These are phyloP conservation scores for Phalacrocorax brasilianus DNA, from an alignment of 2,113 vertebrate genomes.

Conservation along the genomic window DNA sequence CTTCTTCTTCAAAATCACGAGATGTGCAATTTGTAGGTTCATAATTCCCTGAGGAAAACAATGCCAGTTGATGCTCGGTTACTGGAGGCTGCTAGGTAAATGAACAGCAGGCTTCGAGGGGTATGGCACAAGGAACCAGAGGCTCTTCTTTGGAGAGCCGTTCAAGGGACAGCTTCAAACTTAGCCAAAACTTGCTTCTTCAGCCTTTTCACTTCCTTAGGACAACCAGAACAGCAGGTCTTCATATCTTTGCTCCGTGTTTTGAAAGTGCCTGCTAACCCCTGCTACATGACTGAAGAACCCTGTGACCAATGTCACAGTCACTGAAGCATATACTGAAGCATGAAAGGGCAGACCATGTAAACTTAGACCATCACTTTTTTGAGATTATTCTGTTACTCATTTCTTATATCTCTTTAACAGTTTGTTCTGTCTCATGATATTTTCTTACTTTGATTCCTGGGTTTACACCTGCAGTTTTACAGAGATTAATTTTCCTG, in stretches of 20 bases:
- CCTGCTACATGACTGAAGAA: background rate
- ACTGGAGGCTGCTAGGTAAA: background rate
- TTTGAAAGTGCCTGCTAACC: background rate
- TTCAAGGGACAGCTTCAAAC: background rate
- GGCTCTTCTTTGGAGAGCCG: background rate
- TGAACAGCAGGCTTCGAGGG: background rate
- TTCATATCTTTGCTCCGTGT: background rate
- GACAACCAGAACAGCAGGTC: background rate
- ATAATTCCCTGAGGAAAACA: background rate
- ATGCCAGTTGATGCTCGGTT: background rate
- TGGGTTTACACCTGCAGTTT: background rate
- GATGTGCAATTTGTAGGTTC: background rate
- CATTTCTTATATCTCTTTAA: background rate
- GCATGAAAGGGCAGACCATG: background rate
- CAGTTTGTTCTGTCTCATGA: background rate
- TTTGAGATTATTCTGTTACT: background rate
- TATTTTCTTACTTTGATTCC: background rate
- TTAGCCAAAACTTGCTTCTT: background rate
- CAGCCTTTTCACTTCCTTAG: background rate
- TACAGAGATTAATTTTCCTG: background rate
- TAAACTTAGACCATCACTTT: background rate
- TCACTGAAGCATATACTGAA: background rate
- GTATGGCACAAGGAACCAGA: background rate
- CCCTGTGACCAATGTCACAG: background rate
- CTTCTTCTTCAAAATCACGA: background rate